Base-by-base conservation (phyloP, 1,140 invertebrate species). In the Cataglyphis hispanica region DNA sequence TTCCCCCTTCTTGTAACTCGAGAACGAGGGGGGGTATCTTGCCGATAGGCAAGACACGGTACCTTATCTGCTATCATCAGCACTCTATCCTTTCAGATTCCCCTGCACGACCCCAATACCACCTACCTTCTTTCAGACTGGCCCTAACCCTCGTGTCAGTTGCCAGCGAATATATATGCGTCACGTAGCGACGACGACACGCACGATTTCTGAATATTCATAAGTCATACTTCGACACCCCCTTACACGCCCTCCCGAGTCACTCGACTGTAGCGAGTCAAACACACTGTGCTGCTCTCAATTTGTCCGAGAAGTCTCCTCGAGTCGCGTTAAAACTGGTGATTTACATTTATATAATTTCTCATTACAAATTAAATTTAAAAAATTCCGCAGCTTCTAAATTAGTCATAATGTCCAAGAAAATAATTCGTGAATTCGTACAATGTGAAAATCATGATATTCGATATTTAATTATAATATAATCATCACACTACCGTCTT, bases 171-270 rank as follows among this genome's bases (percentile, higher is more conserved):
- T 85, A 78, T 85, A 87, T 85, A 87, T 85, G 86, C 89, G 86
- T 90, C 89, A 87, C 85, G 88, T 87, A 90, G 63, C 86, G 72
- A 89, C 86, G 67, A 87, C 88, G 67, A 87, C 87, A 91, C 85
- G 88, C 88, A 87, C 88, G 37, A 86, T 89, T 87, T 85, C 81
- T 91, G 90, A 91, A 91, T 91, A 91, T 91, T 91, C 90, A 91
- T 91, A 90, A 89, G 88, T 81, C 60, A 88, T 74, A 86, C 75
- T 80, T 85, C 85, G 63, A 61, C 74, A 75, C 72, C 67, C 72
- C 67, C 84, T 67, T 25, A 11, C 58, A 67, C 80, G 27, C 3
- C 67, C 77, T 74, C 61, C 76, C 46, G 56, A 86, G 84, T 84
- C 72, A 80, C 53, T 86, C 72, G 43, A 69, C 53, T 43, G 2